A percentile compares a stretch with the other conserved stretches of the same genome.
phyloP scores from a whole-genome alignment of 2,797 vertebrate species.

The Streptopelia turtur region DNA sequence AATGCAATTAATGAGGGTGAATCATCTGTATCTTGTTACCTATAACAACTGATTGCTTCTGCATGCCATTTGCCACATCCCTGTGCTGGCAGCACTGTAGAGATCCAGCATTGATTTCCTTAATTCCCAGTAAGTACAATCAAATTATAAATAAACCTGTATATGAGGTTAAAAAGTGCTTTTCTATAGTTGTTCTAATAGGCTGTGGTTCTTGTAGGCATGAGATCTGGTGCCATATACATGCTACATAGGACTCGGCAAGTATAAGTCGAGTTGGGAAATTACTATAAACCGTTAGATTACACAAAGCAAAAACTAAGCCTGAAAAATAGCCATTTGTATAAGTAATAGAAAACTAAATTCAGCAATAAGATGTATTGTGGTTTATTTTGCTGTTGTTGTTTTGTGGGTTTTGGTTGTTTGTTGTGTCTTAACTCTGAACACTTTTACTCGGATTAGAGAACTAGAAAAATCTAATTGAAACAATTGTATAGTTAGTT shows the following conservation, averaged over 20 bases:
- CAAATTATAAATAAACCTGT: neutral
- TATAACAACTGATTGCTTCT: neutral
- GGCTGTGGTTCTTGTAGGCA: accelerated
- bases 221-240: neutral
- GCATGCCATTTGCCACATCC: neutral
- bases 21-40: neutral
- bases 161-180: accelerated
- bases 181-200: neutral
- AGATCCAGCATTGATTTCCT: neutral
- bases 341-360: neutral
- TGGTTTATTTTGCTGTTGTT: too few relatives aligned
- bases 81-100: neutral
- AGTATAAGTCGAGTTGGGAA: neutral
- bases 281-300: neutral
- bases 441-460: neutral
- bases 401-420: neutral
- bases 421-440: neutral
- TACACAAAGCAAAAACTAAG: neutral
- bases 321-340: neutral
- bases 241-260: neutral
- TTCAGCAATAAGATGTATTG: neutral
- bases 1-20: neutral
- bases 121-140: neutral
- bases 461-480: neutral
- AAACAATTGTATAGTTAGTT: neutral